A percentile compares a stretch with the other conserved stretches of the same genome.
Conservation (phyloP, 2,888 invertebrate species). For the Drosophila fungiperda region DNA sequence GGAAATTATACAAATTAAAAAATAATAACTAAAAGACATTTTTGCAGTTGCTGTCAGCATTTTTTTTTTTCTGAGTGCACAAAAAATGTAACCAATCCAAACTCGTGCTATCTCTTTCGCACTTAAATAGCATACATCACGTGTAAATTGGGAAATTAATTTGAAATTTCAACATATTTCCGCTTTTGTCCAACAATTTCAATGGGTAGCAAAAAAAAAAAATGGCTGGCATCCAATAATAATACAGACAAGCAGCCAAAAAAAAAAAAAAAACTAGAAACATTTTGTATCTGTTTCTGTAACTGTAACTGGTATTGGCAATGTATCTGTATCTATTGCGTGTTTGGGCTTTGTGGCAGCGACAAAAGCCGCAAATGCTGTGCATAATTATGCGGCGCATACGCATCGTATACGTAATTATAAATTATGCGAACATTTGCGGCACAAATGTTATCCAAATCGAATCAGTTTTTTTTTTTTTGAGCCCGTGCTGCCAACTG, state of each 20-base stretch:
- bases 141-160: constrained; percentile 61
- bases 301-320: too few species aligned
- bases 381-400: constrained; percentile 62
- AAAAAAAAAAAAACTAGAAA: constrained; percentile 26
- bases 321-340: constrained; percentile 56
- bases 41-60: background rate
- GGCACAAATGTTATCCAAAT: constrained; percentile 62
- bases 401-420: constrained; percentile 62
- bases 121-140: background rate
- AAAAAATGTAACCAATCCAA: background rate
- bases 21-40: background rate
- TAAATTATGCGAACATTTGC: constrained; percentile 63
- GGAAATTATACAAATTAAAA: too few species aligned
- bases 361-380: constrained; percentile 56
- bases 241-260: constrained; percentile 30
- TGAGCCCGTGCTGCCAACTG: constrained; percentile 35
- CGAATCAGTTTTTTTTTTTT: constrained; percentile 47
- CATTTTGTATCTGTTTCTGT: constrained; percentile 14
- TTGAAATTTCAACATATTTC: constrained; percentile 73
- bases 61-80: background rate
- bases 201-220: constrained; percentile 40
- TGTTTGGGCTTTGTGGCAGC: constrained; percentile 55
- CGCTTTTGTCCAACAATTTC: constrained; percentile 47
- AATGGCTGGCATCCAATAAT: constrained; percentile 54
- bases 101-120: constrained; percentile 1